Base-by-base conservation (phyloP, 2,888 invertebrate genomes). In the Achlya flavicornis region DNA sequence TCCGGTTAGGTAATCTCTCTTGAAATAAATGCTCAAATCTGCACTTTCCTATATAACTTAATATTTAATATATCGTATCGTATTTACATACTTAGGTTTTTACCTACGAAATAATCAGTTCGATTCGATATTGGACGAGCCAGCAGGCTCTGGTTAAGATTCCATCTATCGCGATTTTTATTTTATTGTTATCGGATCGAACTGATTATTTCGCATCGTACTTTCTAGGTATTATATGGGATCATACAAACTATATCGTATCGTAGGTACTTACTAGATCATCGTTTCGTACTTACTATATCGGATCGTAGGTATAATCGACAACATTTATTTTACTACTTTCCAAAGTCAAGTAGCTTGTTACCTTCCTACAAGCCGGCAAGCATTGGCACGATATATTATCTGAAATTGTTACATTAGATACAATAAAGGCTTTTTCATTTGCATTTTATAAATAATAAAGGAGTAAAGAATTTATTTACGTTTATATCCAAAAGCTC, bases 301-400 rank as follows among this genome's bases (percentile, higher is more conserved):
- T 71, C 2, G 87, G 83, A 68, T 92, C 89, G n/a, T 82, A 66
- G 0, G 77, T 70, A 43, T 83, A 65, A 0, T 81, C 48, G 1
- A 81, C 62, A 19, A 73, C 72, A 1, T 73, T 76, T 72, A 91
- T 77, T 6, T 66, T 73, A 57, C 68, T 83, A 0, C 77, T 70
- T 63, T 89, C 87, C 11, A 91, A 58, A 0, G 76, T 70, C 61
- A 84, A 64, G 3, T 69, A 70, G 0, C 85, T 78, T 8, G 77
- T 79, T 0, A 90, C 72, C 68, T 85, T 86, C 62, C 78, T 83
- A 67, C 92, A 92, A 0, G 86, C 67, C 0, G 88, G 87, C 62
- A 86, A 67, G 63, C 92, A 92, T 26, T 75, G 67, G 66, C 92
- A 92, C 3, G 76, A 71, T 12, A 68, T 53, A 58, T 85, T 80